phyloP scores from a whole-genome alignment of 2,888 invertebrate genomes.

The Drosophila heteroneura region DNA sequence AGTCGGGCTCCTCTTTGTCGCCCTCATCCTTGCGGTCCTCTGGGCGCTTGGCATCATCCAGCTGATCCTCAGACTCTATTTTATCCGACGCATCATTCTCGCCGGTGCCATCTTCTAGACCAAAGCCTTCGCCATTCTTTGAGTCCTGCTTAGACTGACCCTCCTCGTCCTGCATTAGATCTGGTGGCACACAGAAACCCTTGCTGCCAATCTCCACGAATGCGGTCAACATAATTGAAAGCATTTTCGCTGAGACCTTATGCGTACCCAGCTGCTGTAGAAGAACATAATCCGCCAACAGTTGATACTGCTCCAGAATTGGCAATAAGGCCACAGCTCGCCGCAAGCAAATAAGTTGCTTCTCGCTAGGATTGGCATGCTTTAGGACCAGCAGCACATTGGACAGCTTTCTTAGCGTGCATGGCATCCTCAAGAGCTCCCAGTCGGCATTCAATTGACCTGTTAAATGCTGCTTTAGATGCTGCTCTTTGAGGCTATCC shows the following conservation, averaged over 20 bases:
- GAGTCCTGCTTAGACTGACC: constrained; percentile 87
- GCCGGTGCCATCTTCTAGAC: constrained; percentile 94
- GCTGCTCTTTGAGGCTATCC: constrained; percentile 85
- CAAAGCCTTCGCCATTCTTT: constrained; percentile 90
- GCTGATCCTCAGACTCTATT: constrained; percentile 93
- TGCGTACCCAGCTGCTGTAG: constrained; percentile 92
- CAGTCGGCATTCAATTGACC: constrained; percentile 88
- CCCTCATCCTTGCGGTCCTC: constrained; percentile 88
- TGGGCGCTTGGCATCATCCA: constrained; percentile 94
- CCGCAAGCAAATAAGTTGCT: constrained; percentile 64
- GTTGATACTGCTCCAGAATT: constrained; percentile 91
- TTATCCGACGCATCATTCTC: constrained; percentile 97
- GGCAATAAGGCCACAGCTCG: constrained; percentile 86
- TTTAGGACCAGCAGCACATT: constrained; percentile 85
- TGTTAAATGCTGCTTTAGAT: constrained; percentile 89
- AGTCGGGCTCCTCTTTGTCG: constrained; percentile 91
- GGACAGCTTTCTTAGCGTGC: constrained; percentile 84
- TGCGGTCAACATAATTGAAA: constrained; percentile 92
- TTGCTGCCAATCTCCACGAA: constrained; percentile 93
- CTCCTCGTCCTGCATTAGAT: constrained; percentile 91
- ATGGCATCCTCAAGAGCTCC: constrained; percentile 87
- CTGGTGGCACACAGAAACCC: constrained; percentile 97
- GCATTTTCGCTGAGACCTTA: constrained; percentile 92
- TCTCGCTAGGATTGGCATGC: constrained; percentile 83
- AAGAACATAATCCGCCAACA: constrained; percentile 92